Evolutionary conservation across 1,140 invertebrate species (phyloP).

Genomic region (Neotoxoptera formosana): DNA sequence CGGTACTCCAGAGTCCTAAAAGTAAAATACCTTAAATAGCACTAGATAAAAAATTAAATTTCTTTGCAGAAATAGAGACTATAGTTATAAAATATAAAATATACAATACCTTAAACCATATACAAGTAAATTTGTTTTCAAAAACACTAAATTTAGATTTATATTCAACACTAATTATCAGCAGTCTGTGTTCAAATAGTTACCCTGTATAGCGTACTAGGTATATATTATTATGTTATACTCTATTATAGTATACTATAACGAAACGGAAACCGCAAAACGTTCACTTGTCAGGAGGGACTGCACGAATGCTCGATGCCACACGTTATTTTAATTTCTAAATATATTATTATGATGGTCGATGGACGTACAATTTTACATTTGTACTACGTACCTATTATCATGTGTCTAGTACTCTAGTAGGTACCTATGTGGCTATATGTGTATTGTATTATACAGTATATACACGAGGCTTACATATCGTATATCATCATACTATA

Average conservation of each 20-base stretch:
- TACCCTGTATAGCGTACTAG: not conserved
- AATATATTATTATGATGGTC: not conserved
- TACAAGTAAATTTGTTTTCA: not conserved
- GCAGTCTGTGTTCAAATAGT: not conserved
- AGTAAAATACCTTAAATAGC: not conserved
- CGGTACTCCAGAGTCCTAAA: not conserved
- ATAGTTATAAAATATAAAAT: not conserved
- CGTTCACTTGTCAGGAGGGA: not conserved
- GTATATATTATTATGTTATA: not conserved
- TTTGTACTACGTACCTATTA: not conserved
- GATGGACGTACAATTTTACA: not conserved
- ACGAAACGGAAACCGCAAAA: not conserved
- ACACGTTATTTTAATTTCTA: not conserved
- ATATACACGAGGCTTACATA: not conserved
- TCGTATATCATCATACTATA: not conserved
- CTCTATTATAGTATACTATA: not conserved
- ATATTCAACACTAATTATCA: not conserved
- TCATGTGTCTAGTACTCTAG: not conserved
- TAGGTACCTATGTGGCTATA: not conserved
- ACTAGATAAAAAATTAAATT: not conserved
- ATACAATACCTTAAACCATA: not conserved
- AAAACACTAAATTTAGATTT: not conserved
- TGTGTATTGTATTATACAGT: not conserved
- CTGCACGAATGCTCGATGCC: not conserved
- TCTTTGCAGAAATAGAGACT: not conserved